Percentiles rank a stretch among this genome's conserved stretches.
Conservation (phyloP, 1,140 invertebrate species). For the Aphelinus atriplicis region DNA sequence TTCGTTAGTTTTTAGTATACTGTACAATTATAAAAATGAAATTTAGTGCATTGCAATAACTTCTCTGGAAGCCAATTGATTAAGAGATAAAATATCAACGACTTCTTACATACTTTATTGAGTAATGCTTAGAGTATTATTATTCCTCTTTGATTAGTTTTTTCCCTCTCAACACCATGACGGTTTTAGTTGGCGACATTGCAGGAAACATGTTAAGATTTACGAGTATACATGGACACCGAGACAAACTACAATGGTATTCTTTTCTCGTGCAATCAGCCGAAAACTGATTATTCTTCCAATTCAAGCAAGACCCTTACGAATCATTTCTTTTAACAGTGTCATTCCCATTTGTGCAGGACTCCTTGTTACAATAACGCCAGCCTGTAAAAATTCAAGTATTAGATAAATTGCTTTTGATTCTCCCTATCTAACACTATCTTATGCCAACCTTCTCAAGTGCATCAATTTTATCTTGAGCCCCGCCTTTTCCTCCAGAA, state of each 20-base stretch:
- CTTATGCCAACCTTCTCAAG: slow-evolving; percentile 78
- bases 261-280: slow-evolving; percentile 34
- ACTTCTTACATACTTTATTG: slow-evolving; percentile 34
- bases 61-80: slow-evolving; percentile 24
- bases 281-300: slow-evolving; percentile 39
- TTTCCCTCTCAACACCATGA: not conserved
- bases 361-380: slow-evolving; percentile 93
- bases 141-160: slow-evolving; percentile 11
- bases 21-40: slow-evolving; percentile 38
- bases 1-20: slow-evolving; percentile 17
- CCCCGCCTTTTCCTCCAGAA: slow-evolving; percentile 97
- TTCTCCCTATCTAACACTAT: slow-evolving; percentile 5
- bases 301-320: slow-evolving; percentile 70
- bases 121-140: slow-evolving; percentile 28
- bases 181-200: slow-evolving; percentile 32
- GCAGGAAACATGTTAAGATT: slow-evolving; percentile 51
- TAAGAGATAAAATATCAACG: slow-evolving; percentile 26
- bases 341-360: slow-evolving; percentile 96
- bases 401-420: slow-evolving; percentile 22
- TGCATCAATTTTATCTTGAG: slow-evolving; percentile 97
- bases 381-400: slow-evolving; percentile 69
- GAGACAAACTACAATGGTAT: slow-evolving; percentile 62
- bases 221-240: slow-evolving; percentile 61
- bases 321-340: slow-evolving; percentile 88
- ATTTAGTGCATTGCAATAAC: slow-evolving; percentile 15